Evolutionary conservation across 2,113 vertebrate species (phyloP), one percentile per base, ranked within the genome.

Genomic region (Edolisoma coerulescens): DNA sequence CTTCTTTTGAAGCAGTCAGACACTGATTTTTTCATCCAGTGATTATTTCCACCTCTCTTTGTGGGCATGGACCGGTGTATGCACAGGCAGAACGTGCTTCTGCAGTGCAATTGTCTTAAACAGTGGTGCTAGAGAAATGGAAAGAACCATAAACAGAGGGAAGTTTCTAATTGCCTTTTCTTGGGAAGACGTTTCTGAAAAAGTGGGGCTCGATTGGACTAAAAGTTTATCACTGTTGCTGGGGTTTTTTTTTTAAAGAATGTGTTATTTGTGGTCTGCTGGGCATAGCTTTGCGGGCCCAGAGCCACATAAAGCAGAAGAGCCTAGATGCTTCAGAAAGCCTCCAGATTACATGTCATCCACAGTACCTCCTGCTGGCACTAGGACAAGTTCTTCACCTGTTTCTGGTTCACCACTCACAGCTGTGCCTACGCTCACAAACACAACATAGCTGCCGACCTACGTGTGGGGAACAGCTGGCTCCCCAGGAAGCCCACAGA

Each of bases 341-440:
- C 44, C 28, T 90, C 83, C 88, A 75, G 56, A 47, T 75, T 59
- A 52, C n/a, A 8, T 67, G 54, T 90, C 60, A 93, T 78, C 76
- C 32, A 22, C 16, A 14, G n/a, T 75, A 41, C 73, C 60, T 90
- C 93, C 85, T 68, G 63, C 88, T 92, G 83, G 69, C 73, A 69
- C 10, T 30, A 63, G 68, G 85, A 88, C 63, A 88, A 90, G 68
- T 64, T 88, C 75, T 59, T 84, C 92, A 64, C 90, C 88, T 84
- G 80, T 94, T 96, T 95, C 96, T 92, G 93, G 78, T 93, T 96
- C 94, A 93, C 59, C 84, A 94, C 94, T 80, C 87, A n/a, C 93
- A 96, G 95, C 91, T 95, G 91, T 78, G 68, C 73, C 90, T 74
- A 35, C 0, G 0, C 60, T 90, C 28, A 10, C 52, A 81, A 93